Conservation (phyloP, 2,113 vertebrate species). For the Ammodytes marinus region DNA sequence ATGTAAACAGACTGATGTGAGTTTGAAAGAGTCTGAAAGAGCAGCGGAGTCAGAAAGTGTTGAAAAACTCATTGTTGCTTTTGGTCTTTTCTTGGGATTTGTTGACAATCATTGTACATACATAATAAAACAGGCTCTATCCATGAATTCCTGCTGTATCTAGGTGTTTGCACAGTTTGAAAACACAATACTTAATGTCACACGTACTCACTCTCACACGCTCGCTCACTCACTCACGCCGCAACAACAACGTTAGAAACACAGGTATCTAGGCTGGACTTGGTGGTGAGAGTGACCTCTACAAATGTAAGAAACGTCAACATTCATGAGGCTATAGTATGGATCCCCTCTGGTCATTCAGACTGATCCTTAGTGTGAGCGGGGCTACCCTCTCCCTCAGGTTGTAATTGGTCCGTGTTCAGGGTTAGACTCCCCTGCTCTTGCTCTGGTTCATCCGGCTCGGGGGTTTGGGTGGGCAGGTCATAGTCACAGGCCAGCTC, state of each 20-base stretch:
- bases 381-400: conserved; percentile 49
- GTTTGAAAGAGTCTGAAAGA: not conserved
- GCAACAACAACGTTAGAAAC: conserved; percentile 51
- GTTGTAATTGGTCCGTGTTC: conserved; percentile 67
- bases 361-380: conserved; percentile 55
- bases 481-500: conserved; percentile 80
- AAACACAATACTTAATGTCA: conserved; percentile 25
- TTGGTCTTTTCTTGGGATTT: conserved; percentile 40
- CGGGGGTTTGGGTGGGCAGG: conserved; percentile 55
- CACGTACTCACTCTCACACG: conserved; percentile 12
- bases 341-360: conserved; percentile 59
- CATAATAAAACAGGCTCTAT: conserved; percentile 33
- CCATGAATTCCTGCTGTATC: not conserved
- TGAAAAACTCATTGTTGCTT: not conserved
- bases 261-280: conserved; percentile 64
- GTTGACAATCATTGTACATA: conserved; percentile 29
- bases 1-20: too few species aligned
- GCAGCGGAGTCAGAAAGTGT: not conserved
- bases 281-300: conserved; percentile 56
- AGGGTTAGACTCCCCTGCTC: conserved; percentile 35
- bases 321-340: conserved; percentile 57
- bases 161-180: conserved; percentile 11
- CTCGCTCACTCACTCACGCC: conserved; percentile 30
- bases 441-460: conserved; percentile 59
- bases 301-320: conserved; percentile 65